Evolutionary conservation across 2,113 vertebrate species (phyloP).

Genomic region (Paratilapia polleni): DNA sequence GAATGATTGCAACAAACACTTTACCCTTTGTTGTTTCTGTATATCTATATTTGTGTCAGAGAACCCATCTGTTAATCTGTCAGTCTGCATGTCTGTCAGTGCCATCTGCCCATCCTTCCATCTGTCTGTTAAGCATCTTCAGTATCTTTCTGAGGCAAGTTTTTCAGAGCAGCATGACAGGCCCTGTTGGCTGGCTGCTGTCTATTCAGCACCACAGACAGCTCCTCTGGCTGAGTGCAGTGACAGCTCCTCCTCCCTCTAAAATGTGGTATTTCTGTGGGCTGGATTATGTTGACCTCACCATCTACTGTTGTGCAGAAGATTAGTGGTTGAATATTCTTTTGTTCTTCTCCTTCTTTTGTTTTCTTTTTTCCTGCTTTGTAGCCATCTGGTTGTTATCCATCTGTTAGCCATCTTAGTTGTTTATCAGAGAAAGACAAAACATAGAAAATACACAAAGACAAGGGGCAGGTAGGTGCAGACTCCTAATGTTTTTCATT

Average conservation of each 20-base stretch:
- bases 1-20: background rate
- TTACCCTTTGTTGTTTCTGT: slow-evolving; percentile 16
- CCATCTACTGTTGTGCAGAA: slow-evolving; percentile 18
- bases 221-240: slow-evolving; percentile 36
- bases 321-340: slow-evolving; percentile 32
- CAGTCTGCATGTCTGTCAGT: background rate
- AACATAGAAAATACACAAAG: background rate
- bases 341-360: slow-evolving; percentile 6
- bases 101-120: background rate
- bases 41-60: slow-evolving; percentile 1
- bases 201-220: slow-evolving; percentile 73
- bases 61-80: slow-evolving; percentile 19
- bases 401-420: too few species aligned
- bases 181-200: background rate
- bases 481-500: too few species aligned
- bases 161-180: background rate
- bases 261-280: slow-evolving; percentile 21
- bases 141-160: background rate
- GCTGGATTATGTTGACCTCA: slow-evolving; percentile 52
- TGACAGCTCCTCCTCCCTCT: slow-evolving; percentile 14
- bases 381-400: background rate
- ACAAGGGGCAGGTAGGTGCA: background rate
- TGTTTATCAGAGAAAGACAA: background rate
- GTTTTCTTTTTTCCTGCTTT: background rate
- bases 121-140: background rate